Evolutionary conservation across 2,113 vertebrate species (phyloP).

Genomic region (Pseudolaguvia tuberculata): DNA sequence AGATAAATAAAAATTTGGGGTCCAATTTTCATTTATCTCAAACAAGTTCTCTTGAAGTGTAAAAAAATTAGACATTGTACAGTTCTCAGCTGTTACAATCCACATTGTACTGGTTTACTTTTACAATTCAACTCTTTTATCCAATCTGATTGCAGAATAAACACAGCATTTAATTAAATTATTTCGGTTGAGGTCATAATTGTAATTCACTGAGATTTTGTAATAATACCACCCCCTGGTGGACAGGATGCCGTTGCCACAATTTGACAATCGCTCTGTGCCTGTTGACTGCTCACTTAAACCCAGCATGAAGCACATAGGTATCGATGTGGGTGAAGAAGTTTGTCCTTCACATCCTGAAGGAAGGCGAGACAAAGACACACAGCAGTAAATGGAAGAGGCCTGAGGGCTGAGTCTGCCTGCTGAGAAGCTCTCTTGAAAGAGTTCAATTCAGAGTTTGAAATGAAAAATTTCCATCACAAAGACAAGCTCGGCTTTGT

Average conservation of each 20-base stretch:
- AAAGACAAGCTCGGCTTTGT: constrained; percentile 20
- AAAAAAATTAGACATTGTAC: neutral
- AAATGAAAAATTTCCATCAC: constrained; percentile 26
- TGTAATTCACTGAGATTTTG: neutral
- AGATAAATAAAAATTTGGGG: too few species aligned
- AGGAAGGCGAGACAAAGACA: constrained; percentile 13
- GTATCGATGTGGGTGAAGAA: constrained; percentile 30
- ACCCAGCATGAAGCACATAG: neutral
- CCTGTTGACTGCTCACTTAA: neutral
- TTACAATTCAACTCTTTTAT: neutral
- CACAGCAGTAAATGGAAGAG: neutral
- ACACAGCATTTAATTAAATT: neutral
- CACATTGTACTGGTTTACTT: neutral
- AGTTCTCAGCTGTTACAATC: neutral
- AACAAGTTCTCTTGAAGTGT: too few species aligned
- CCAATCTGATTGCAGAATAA: neutral
- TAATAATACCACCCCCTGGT: neutral
- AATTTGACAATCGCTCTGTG: neutral
- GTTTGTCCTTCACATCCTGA: constrained; percentile 44
- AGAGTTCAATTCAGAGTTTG: constrained; percentile 17
- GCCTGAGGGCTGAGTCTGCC: constrained; percentile 7
- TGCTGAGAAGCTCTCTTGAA: constrained; percentile 24
- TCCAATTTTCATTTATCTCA: too few species aligned
- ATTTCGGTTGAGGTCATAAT: neutral
- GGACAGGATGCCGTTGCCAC: neutral